Conservation (phyloP, 2,888 invertebrate species). For the Drosophila lacicola region DNA sequence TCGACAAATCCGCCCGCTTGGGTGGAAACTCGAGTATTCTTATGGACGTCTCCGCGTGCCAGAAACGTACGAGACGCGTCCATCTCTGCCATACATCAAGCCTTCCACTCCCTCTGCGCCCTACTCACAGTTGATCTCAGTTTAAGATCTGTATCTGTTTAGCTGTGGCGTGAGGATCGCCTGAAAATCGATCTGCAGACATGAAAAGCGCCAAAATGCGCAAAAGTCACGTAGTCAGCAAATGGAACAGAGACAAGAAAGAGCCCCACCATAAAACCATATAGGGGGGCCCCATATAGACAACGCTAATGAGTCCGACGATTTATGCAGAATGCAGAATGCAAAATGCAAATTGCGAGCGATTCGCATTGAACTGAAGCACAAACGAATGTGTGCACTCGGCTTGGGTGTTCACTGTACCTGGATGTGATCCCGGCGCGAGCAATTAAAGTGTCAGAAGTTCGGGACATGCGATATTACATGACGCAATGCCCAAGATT, state of each 20-base stretch:
- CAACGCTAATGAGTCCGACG: slow-evolving; percentile 60
- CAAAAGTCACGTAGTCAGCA: slow-evolving; percentile 76
- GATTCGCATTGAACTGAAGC: slow-evolving; percentile 15
- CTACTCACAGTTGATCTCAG: slow-evolving; percentile 7
- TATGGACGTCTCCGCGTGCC: too few species aligned
- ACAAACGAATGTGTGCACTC: slow-evolving; percentile 5
- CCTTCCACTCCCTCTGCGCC: background rate
- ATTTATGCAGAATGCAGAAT: slow-evolving; percentile 50
- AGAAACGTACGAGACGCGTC: background rate
- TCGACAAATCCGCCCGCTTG: too few species aligned
- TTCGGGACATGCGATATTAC: slow-evolving; percentile 81
- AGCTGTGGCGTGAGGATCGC: slow-evolving; percentile 35
- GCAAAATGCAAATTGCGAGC: background rate
- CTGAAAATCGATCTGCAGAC: slow-evolving; percentile 72
- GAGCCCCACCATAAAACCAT: slow-evolving; percentile 41
- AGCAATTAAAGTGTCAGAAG: slow-evolving; percentile 83
- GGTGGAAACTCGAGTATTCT: too few species aligned
- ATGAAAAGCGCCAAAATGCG: slow-evolving; percentile 55
- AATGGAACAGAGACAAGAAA: slow-evolving; percentile 58
- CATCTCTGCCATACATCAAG: background rate
- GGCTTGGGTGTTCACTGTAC: slow-evolving; percentile 50
- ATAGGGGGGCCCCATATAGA: slow-evolving; percentile 64
- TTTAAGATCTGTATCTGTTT: slow-evolving; percentile 55
- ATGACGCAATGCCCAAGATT: slow-evolving; percentile 78
- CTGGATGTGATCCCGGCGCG: slow-evolving; percentile 60